Conservation (phyloP, 2,113 vertebrate species). For the Lutjanus erythropterus region DNA sequence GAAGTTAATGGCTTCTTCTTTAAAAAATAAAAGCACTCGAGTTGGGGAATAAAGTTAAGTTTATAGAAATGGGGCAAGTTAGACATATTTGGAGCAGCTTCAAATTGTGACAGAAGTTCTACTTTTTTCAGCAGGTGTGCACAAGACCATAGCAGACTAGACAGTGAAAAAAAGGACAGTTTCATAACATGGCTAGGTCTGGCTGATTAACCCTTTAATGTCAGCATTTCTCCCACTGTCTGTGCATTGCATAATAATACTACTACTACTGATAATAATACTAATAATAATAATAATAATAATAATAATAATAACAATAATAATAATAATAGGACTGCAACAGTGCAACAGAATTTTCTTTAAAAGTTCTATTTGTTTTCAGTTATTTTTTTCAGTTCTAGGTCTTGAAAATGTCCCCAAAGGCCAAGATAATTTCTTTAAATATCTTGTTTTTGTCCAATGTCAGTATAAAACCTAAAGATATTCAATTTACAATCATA, state of each 20-base stretch:
- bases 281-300: too few species aligned
- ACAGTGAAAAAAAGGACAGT: not conserved
- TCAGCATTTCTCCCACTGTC: not conserved
- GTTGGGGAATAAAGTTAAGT: not conserved
- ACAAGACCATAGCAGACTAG: not conserved
- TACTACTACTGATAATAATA: too few species aligned
- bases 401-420: too few species aligned
- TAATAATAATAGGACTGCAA: too few species aligned
- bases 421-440: not conserved
- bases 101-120: not conserved
- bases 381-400: too few species aligned
- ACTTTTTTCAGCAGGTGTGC: not conserved
- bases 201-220: not conserved
- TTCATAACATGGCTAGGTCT: not conserved
- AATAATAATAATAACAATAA: too few species aligned
- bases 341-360: too few species aligned
- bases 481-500: not conserved
- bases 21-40: conserved; percentile 55
- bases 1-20: conserved; percentile 15
- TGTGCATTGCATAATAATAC: too few species aligned
- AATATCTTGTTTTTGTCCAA: not conserved
- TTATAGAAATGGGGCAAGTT: not conserved
- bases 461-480: not conserved
- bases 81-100: not conserved
- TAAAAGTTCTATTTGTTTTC: too few species aligned